Evolutionary conservation across 2,113 vertebrate species (phyloP).

Genomic region (Seriola quinqueradiata): DNA sequence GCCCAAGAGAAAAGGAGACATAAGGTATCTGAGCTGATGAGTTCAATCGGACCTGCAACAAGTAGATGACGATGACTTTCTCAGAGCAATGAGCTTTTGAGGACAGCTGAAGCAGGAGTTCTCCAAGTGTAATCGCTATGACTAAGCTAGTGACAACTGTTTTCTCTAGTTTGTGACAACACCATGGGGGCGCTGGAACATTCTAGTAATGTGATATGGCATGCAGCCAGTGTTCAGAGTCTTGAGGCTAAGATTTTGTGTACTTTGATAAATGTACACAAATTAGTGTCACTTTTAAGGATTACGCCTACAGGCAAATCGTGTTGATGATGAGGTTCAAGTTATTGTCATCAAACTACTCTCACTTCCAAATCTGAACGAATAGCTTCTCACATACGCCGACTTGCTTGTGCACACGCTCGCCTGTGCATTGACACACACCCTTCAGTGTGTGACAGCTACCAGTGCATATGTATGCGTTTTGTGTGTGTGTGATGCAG

Average conservation of each 20-base stretch:
- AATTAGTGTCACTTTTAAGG: conserved; percentile 81
- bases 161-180: conserved; percentile 76
- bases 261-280: conserved; percentile 79
- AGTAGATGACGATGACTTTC: conserved; percentile 69
- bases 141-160: conserved; percentile 76
- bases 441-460: conserved; percentile 54
- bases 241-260: conserved; percentile 74
- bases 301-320: conserved; percentile 69
- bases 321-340: conserved; percentile 67
- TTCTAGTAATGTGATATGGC: conserved; percentile 75
- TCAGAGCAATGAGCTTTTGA: conserved; percentile 60
- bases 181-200: conserved; percentile 69
- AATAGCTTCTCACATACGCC: conserved; percentile 24
- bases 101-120: conserved; percentile 63
- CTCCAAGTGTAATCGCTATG: conserved; percentile 71
- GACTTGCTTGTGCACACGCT: conserved; percentile 29
- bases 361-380: conserved; percentile 43
- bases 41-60: conserved; percentile 46
- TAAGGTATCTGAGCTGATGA: conserved; percentile 49
- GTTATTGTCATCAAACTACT: conserved; percentile 63
- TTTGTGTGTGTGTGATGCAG: conserved; percentile 56
- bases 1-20: conserved; percentile 33
- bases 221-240: conserved; percentile 61
- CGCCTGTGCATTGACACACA: conserved; percentile 41
- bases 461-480: conserved; percentile 54